Evolutionary conservation across 2,113 vertebrate genomes (phyloP), one percentile per base, ranked within the genome.

Genomic region (Lanius ludovicianus): DNA sequence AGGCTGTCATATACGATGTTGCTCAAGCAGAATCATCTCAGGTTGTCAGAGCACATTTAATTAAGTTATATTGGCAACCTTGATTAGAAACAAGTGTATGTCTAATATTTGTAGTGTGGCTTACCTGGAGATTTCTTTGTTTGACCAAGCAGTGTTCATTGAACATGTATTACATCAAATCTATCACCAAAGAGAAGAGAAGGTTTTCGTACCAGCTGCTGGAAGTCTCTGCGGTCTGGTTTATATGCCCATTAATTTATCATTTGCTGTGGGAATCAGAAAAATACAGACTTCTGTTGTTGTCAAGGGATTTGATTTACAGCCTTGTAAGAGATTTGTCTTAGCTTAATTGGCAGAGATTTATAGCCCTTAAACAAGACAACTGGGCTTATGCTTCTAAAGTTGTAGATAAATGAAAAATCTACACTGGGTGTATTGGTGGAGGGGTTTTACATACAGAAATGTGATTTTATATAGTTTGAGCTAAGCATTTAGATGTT

Each of bases 91-190:
- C 13, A 53, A 31, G 7, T 82, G 11, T 70, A 0, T 63, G 30
- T 53, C 65, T 85, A 60, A 39, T 19, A 11, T 64, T 47, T 70
- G 30, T 39, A 49, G n/a, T 0, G 0, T 74, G 31, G 5, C 1
- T 93, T 84, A 44, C n/a, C 11, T 46, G 60, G 19, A 56, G 16
- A 49, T 64, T n/a, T 64, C 14, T 81, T 35, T 25, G 52, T 86
- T 88, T 83, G 62, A 55, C 11, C 14, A 70, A 14, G 31, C 6
- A 31, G 4, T 59, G 42, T 49, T 92, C 62, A 28, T 4, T 59
- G 33, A 22, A 63, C 6, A 12, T 18, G 8, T 33, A 37, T 37
- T 37, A 37, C 37, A 37, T 37, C 37, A 37, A 55, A 41, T 21
- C 33, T 17, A 49, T 57, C 20, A 46, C 25, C 76, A 35, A 25